Conservation (phyloP, 2,797 vertebrate species). For the Tangara arthus region DNA sequence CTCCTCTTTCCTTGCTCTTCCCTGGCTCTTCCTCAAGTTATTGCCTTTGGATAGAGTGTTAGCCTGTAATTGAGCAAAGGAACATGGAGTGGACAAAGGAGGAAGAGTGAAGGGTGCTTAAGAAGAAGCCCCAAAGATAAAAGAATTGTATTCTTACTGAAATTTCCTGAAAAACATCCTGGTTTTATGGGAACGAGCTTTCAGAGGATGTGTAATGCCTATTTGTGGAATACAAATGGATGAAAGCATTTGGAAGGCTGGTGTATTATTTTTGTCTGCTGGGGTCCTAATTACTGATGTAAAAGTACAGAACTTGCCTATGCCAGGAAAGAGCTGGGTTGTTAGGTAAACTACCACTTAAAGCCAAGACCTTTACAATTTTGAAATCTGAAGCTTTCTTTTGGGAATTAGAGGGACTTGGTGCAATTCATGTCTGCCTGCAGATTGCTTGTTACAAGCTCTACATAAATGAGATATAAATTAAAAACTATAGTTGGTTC, state of each 20-base stretch:
- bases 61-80: neutral
- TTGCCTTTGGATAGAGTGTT: accelerated
- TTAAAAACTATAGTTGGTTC: neutral
- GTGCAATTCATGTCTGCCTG: neutral
- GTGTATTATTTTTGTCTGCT: neutral
- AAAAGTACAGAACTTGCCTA: neutral
- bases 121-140: neutral
- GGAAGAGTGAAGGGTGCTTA: neutral
- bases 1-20: neutral
- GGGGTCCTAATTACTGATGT: neutral
- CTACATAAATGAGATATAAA: neutral
- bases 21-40: neutral
- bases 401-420: neutral
- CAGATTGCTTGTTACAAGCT: neutral
- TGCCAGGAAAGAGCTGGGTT: neutral
- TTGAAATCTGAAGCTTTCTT: neutral
- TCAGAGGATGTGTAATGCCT: accelerated
- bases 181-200: accelerated
- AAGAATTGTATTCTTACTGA: neutral
- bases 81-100: neutral
- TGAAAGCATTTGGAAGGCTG: neutral
- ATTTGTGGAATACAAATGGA: neutral
- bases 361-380: neutral
- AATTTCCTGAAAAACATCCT: neutral
- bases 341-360: neutral